Percentiles rank a stretch among this genome's conserved stretches.
Conservation (phyloP, 1,140 invertebrate genomes). For the Cydia amplana region DNA sequence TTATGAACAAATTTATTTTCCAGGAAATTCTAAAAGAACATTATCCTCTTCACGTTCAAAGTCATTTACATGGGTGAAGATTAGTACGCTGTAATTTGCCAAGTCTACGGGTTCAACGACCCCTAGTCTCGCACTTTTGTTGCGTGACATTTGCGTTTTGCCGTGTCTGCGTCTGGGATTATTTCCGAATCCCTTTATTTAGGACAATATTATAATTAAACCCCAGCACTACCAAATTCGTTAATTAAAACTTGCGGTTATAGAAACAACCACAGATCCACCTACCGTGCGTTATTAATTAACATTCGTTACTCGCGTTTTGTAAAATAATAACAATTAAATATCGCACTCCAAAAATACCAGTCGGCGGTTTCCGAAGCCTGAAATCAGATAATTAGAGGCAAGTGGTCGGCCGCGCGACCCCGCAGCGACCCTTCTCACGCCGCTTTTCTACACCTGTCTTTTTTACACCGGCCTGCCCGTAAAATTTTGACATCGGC, state of each 20-base stretch:
- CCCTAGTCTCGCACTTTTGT: slow-evolving; percentile 55
- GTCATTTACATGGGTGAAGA: slow-evolving; percentile 1
- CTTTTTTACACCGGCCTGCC: slow-evolving; percentile 33
- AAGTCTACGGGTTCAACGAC: slow-evolving; percentile 29
- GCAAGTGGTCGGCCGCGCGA: slow-evolving; percentile 30
- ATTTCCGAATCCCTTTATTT: slow-evolving; percentile 44
- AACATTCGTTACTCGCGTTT: slow-evolving; percentile 1
- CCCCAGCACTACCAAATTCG: background rate
- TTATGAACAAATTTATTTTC: background rate
- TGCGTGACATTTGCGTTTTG: slow-evolving; percentile 62
- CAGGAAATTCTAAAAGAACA: background rate
- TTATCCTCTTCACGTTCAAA: background rate
- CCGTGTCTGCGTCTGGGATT: slow-evolving; percentile 55
- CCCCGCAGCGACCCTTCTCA: slow-evolving; percentile 46
- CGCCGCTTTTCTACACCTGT: slow-evolving; percentile 49
- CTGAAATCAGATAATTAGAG: slow-evolving; percentile 42
- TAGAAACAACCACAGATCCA: slow-evolving; percentile 9
- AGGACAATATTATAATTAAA: slow-evolving; percentile 26
- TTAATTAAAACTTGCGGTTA: slow-evolving; percentile 28
- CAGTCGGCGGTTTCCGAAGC: slow-evolving; percentile 40
- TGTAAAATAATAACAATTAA: slow-evolving; percentile 13
- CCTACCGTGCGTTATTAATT: slow-evolving; percentile 8
- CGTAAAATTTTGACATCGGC: slow-evolving; percentile 39
- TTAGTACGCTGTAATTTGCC: slow-evolving; percentile 26
- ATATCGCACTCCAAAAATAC: slow-evolving; percentile 5